Evolutionary conservation across 2,113 vertebrate genomes (phyloP).

Genomic region (Cyprinodon brontotheroides): DNA sequence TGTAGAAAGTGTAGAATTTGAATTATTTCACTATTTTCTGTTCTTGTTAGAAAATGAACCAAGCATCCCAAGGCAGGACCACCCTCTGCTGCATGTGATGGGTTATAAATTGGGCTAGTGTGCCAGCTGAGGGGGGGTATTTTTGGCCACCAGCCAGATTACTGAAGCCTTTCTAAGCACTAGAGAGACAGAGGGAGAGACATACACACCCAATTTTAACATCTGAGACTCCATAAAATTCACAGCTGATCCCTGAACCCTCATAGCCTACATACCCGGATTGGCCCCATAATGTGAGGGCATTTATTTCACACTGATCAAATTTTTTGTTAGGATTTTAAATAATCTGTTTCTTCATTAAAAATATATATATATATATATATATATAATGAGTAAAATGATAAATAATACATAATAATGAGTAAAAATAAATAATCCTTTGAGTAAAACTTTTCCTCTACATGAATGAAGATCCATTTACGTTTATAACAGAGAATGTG

Average conservation of each 20-base stretch:
- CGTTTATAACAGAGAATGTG: no score
- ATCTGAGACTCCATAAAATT: slow-evolving; percentile 42
- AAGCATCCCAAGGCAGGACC: slow-evolving; percentile 23
- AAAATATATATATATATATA: no score
- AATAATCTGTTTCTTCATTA: not conserved
- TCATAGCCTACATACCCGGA: slow-evolving; percentile 26
- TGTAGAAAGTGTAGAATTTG: slow-evolving; percentile 26
- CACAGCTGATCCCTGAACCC: slow-evolving; percentile 65
- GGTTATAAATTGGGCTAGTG: slow-evolving; percentile 69
- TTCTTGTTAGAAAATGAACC: slow-evolving; percentile 39
- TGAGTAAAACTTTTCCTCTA: no score
- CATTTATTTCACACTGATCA: not conserved
- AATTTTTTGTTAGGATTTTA: not conserved
- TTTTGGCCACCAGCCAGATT: slow-evolving; percentile 68
- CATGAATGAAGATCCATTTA: no score
- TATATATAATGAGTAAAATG: no score
- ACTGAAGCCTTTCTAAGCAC: slow-evolving; percentile 47
- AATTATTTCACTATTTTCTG: slow-evolving; percentile 25
- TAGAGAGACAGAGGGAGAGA: slow-evolving; percentile 24
- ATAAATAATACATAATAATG: no score
- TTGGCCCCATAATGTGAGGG: not conserved
- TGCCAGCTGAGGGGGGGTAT: slow-evolving; percentile 73
- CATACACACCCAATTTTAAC: slow-evolving; percentile 44
- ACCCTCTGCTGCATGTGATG: slow-evolving; percentile 49
- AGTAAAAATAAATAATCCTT: no score